Evolutionary conservation across 2,888 invertebrate species (phyloP), one percentile per base, ranked within the genome.

Genomic region (Plutella xylostella): DNA sequence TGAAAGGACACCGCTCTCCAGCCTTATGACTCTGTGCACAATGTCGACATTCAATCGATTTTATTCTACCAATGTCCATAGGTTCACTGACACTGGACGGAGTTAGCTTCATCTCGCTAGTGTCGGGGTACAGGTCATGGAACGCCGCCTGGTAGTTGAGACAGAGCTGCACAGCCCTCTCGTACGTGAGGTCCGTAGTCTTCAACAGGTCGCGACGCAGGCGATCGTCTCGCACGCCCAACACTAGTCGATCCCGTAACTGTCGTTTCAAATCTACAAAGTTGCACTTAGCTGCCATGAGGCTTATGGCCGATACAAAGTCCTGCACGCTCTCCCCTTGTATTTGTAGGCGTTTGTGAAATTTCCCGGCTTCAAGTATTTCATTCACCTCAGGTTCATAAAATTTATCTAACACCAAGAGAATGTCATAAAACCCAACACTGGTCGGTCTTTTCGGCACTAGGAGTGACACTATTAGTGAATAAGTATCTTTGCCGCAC

Each of bases 401-500:
- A 30, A 42, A 42, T 17, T 42, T 42, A 31, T 42, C 31, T 21
- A 42, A 18, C 25, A 25, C 25, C 9, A 19, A 11, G 7, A 37
- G 15, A 20, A 37, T 37, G 17, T 37, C 37, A 17, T 9, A 11
- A 6, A 37, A 20, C n/a, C 7, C 14, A n/a, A 33, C 33, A 15
- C 15, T 15, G 14, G 33, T 33, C 2, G 33, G 33, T 14, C 19
- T 15, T 18, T 18, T 18, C 9, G 37, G 37, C 17, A 37, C 37
- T 37, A 37, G 20, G 25, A 35, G 31, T 19, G 46, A 46, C 9
- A 33, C 38, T 19, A 42, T 31, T 18, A 46, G 33, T 1, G 41
- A 41, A 35, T 45, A 45, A 30, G 45, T 42, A 5, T 45, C 45
- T 30, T 45, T 45, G 9, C 31, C 42, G 11, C 30, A 42, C 20